Percentiles rank a stretch among this genome's conserved stretches.
phyloP scores from a whole-genome alignment of 2,113 vertebrate species.

The Alethe castanea region DNA sequence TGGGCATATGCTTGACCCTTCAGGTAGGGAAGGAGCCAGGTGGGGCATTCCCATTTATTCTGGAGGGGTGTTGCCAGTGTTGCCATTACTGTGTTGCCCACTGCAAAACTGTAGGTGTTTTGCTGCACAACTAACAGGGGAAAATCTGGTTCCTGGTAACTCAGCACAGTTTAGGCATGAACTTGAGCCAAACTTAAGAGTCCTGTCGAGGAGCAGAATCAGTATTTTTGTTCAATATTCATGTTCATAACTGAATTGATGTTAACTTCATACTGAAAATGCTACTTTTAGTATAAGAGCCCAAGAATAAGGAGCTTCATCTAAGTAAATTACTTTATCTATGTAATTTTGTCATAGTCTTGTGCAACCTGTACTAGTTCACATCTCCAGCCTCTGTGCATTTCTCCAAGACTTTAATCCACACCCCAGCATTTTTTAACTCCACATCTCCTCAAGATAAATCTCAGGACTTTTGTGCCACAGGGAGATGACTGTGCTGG shows the following conservation, averaged over 20 bases:
- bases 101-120: background rate
- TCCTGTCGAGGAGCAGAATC: background rate
- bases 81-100: background rate
- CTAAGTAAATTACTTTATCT: background rate
- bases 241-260: background rate
- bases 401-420: background rate
- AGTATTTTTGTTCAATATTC: background rate
- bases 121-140: background rate
- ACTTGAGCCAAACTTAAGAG: background rate
- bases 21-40: background rate
- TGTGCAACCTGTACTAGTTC: background rate
- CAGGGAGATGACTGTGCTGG: background rate
- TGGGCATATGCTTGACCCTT: background rate
- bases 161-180: background rate
- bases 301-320: background rate
- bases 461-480: background rate
- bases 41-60: background rate
- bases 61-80: background rate
- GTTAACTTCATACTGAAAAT: background rate
- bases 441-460: rapidly evolving
- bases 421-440: background rate
- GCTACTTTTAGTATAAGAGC: background rate
- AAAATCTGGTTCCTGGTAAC: background rate
- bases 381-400: background rate
- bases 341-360: background rate